phyloP scores from a whole-genome alignment of 2,888 invertebrate genomes.

The Selenia dentaria region DNA sequence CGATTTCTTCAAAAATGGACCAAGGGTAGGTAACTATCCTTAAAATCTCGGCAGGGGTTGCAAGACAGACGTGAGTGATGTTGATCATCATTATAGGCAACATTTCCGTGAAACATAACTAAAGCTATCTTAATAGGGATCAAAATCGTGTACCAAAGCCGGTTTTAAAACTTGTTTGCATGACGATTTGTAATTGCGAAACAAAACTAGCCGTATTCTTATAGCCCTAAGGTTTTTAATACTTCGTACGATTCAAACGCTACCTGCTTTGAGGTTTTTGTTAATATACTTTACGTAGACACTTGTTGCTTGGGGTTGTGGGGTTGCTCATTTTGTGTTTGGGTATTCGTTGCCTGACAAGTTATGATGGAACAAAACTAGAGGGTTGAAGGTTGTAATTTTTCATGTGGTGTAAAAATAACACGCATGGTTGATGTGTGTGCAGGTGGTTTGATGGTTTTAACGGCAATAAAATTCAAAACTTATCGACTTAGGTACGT shows the following conservation, averaged over 20 bases:
- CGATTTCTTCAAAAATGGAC: no score
- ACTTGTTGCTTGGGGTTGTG: constrained; percentile 78
- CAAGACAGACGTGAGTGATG: constrained; percentile 55
- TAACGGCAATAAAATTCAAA: no score
- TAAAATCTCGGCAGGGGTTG: constrained; percentile 72
- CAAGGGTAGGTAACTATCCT: no score
- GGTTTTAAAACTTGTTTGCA: constrained; percentile 42
- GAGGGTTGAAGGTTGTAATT: constrained; percentile 33
- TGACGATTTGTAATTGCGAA: constrained; percentile 45
- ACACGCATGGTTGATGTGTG: neutral
- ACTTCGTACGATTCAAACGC: constrained; percentile 52
- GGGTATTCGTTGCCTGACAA: constrained; percentile 41
- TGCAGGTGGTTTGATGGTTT: neutral
- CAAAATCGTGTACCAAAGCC: constrained; percentile 51
- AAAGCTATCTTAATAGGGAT: constrained; percentile 48
- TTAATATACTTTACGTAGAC: constrained; percentile 73
- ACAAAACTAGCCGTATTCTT: constrained; percentile 71
- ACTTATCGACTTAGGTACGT: no score
- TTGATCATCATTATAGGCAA: constrained; percentile 6
- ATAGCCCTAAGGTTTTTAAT: constrained; percentile 63
- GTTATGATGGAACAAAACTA: constrained; percentile 20
- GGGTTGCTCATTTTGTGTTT: constrained; percentile 64
- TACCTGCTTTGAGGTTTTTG: constrained; percentile 77
- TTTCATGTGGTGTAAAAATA: constrained; percentile 4
- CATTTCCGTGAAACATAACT: constrained; percentile 38